Base-by-base conservation (phyloP, 2,113 vertebrate genomes). In the Alligator sinensis region DNA sequence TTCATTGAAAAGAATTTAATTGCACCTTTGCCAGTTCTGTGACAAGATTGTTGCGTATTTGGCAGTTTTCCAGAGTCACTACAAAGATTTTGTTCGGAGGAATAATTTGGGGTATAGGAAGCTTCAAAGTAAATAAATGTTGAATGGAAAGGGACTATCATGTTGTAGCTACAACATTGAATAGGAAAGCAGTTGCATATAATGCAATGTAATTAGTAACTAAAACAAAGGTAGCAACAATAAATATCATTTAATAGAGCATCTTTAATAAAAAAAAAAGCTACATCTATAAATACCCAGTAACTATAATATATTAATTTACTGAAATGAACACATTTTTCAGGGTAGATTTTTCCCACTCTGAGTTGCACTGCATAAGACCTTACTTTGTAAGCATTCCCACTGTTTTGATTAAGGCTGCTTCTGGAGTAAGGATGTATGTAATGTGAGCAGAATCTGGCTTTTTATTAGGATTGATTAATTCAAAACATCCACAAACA, bases 1-100 rank as follows among this genome's bases (percentile, higher is more conserved):
- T 89, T 91, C 2, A 28, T 89, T 94, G 89, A 77, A 91, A 84
- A 93, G 75, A 81, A 84, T 58, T 24, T 64, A 5, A 79, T 77
- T 83, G 0, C 78, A 28, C 15, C 58, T 34, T 21, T 55, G 8
- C 72, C 80, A 82, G 12, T 78, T 63, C 47, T 82, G 22, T 55
- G 17, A 9, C 21, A 64, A 54, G 11, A 62, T 15, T 93, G 89
- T 24, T 38, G n/a, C 25, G 30, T 5, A 13, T 57, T 88, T 87
- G 34, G 11, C 54, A 68, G 81, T 80, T 57, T n/a, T 22, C 1
- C 9, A 66, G 83, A 25, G 54, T 87, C 16, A 28, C 82, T 83
- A 21, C 38, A 72, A 55, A 54, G 11, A 5, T 80, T 90, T 16
- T 78, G 7, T 82, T 88, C 62, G 64, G 28, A 84, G 60, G 22